These are phyloP conservation scores for Pyrocoelia pectoralis DNA, from an alignment of 2,888 invertebrate species.

Conservation along the genomic window DNA sequence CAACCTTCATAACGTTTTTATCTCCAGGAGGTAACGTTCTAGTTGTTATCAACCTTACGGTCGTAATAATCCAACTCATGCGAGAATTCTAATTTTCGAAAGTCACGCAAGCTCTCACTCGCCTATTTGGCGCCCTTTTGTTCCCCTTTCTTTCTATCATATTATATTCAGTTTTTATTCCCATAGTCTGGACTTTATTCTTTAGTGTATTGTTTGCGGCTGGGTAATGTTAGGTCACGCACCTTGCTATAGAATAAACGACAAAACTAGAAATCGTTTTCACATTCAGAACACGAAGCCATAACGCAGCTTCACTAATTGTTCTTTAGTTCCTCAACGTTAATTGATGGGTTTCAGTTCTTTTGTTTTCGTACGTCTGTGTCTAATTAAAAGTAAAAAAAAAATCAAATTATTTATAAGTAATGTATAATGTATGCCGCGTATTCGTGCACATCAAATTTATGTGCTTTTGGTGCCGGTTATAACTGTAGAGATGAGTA, in stretches of 20 bases:
- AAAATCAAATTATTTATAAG: background rate
- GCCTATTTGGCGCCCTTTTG: conserved; percentile 47
- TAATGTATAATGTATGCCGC: background rate
- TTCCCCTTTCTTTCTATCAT: conserved; percentile 39
- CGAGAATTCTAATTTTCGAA: conserved; percentile 47
- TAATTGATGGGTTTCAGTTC: background rate
- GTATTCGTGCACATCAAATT: background rate
- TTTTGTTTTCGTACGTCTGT: background rate
- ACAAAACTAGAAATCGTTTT: conserved; percentile 33
- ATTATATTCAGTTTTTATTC: conserved; percentile 37
- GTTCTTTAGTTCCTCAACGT: conserved; percentile 25
- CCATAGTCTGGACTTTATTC: conserved; percentile 32
- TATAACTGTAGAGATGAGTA: too few relatives aligned
- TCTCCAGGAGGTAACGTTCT: conserved; percentile 39
- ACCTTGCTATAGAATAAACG: conserved; percentile 26
- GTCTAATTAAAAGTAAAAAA: background rate
- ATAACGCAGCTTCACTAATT: conserved; percentile 41
- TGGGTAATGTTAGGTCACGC: conserved; percentile 30
- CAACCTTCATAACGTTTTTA: conserved; percentile 38
- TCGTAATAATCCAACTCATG: conserved; percentile 47
- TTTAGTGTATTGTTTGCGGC: conserved; percentile 30
- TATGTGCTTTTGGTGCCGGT: background rate
- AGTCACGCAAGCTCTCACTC: conserved; percentile 46
- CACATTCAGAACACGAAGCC: conserved; percentile 38
- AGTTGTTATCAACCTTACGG: conserved; percentile 39